Evolutionary conservation across 2,888 invertebrate genomes (phyloP).

Genomic region (Vandiemenella viatica): DNA sequence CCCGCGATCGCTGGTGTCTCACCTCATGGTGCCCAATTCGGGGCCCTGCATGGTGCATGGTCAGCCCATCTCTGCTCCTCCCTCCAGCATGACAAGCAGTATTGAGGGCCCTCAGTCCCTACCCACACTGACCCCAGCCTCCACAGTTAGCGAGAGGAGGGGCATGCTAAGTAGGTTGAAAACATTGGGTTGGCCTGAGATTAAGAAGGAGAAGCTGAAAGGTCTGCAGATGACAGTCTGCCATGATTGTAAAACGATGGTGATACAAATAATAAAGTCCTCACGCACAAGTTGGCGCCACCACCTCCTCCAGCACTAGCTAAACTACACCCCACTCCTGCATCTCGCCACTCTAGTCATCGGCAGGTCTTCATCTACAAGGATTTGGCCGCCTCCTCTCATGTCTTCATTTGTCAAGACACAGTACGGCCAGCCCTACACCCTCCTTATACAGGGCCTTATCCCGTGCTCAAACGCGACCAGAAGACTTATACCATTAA

Average conservation of each 20-base stretch:
- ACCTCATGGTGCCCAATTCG: constrained; percentile 41
- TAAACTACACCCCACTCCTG: constrained; percentile 68
- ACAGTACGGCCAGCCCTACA: too few species aligned
- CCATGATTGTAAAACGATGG: constrained; percentile 87
- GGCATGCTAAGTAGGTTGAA: constrained; percentile 45
- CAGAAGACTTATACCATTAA: too few species aligned
- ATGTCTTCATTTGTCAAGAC: too few species aligned
- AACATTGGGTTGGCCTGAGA: constrained; percentile 32
- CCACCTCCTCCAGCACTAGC: too few species aligned
- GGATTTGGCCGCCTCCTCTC: too few species aligned
- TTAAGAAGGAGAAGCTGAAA: constrained; percentile 24
- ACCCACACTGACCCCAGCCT: constrained; percentile 26
- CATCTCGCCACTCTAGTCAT: too few species aligned
- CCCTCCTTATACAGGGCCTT: too few species aligned
- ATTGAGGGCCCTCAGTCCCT: constrained; percentile 42
- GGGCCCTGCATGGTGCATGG: constrained; percentile 27
- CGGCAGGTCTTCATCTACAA: too few species aligned
- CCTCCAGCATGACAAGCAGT: constrained; percentile 37
- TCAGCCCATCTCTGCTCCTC: constrained; percentile 24
- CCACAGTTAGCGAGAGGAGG: constrained; percentile 39
- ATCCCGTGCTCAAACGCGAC: too few species aligned
- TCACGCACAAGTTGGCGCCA: constrained; percentile 69
- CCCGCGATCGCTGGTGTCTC: constrained; percentile 49
- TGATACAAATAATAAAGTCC: constrained; percentile 83
- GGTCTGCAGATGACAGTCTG: constrained; percentile 77